Evolutionary conservation across 2,888 invertebrate genomes (phyloP).

Genomic region (Ennomos fuscantarius): DNA sequence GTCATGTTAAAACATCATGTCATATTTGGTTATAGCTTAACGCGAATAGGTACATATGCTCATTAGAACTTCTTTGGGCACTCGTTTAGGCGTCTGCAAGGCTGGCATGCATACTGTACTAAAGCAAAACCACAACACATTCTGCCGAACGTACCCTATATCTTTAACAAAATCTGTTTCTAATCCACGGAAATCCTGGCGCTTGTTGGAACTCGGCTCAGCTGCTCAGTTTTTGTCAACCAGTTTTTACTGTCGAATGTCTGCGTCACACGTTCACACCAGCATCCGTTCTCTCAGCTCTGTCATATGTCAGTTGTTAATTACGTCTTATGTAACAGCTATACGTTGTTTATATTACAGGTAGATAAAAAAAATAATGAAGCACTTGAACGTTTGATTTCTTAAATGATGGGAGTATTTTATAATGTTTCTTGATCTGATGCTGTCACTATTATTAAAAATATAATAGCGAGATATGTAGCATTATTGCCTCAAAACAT

Average conservation of each 20-base stretch:
- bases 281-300: conserved; percentile 37
- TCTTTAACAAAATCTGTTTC: neutral
- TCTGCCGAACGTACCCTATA: neutral
- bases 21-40: no score
- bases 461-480: no score
- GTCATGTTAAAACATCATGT: no score
- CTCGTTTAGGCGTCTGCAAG: no score
- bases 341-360: conserved; percentile 13
- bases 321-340: conserved; percentile 31
- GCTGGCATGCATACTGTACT: no score
- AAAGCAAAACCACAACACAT: neutral
- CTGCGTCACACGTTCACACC: conserved; percentile 32
- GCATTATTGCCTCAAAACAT: no score
- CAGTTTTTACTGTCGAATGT: conserved; percentile 25
- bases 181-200: conserved; percentile 33
- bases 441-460: neutral
- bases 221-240: conserved; percentile 31
- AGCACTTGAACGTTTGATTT: neutral
- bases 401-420: conserved; percentile 1
- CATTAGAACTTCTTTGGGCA: no score
- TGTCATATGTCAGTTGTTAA: conserved; percentile 35
- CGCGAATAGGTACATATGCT: no score
- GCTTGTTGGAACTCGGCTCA: conserved; percentile 15
- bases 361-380: conserved; percentile 11
- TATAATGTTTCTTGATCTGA: neutral